Percentiles rank a stretch among this genome's conserved stretches.
phyloP scores from a whole-genome alignment of 2,113 vertebrate species.

The Odocoileus hemionus region DNA sequence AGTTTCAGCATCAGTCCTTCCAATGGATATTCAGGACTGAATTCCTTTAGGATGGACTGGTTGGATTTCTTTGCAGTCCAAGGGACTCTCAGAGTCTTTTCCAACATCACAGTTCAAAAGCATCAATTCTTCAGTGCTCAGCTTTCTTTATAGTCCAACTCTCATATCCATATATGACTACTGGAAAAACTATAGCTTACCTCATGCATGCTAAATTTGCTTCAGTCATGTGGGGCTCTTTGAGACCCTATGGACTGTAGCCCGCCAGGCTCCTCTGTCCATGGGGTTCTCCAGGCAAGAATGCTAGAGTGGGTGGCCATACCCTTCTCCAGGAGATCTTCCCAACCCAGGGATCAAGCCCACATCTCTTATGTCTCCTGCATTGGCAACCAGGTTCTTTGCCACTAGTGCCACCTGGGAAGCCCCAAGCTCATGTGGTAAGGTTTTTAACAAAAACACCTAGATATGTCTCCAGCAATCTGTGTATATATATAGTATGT shows the following conservation, averaged over 20 bases:
- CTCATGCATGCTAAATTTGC: neutral
- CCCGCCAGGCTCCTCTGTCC: accelerated
- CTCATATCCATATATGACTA: neutral
- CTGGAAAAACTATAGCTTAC: neutral
- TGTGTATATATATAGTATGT: neutral
- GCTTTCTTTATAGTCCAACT: neutral
- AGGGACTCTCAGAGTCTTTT: neutral
- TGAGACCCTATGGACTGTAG: neutral
- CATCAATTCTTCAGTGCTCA: neutral
- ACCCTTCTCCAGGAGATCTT: neutral
- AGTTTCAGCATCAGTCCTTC: neutral
- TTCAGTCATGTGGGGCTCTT: neutral
- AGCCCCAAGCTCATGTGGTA: neutral
- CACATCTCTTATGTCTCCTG: neutral
- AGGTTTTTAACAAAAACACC: neutral
- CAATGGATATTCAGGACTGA: neutral
- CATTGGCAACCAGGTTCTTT: neutral
- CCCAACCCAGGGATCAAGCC: neutral
- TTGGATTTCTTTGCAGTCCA: neutral
- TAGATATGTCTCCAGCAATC: neutral
- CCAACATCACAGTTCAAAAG: neutral
- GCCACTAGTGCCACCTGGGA: neutral
- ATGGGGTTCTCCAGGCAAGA: neutral
- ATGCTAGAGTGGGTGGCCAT: neutral
- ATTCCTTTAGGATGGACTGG: neutral